These are phyloP conservation scores for Paradisaea rubra DNA, from an alignment of 2,113 vertebrate genomes.

Conservation along the genomic window DNA sequence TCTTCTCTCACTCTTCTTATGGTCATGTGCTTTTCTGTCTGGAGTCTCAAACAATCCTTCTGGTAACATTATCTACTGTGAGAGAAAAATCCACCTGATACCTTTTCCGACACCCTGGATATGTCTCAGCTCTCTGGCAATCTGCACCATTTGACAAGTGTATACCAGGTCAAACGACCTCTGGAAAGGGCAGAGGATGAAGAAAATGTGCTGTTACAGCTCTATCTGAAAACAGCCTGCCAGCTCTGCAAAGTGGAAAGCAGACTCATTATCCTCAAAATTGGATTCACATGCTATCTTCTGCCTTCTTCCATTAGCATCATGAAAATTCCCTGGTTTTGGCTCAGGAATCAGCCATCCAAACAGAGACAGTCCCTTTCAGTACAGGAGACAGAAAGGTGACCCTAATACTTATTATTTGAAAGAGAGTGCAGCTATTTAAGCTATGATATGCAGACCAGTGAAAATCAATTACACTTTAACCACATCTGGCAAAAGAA, in stretches of 20 bases:
- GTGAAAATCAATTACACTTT: slow-evolving; percentile 16
- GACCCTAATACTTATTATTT: slow-evolving; percentile 20
- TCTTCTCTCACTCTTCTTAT: neutral
- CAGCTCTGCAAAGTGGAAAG: slow-evolving; percentile 8
- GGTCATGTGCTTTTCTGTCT: neutral
- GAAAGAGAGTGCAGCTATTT: slow-evolving; percentile 14
- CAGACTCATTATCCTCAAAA: slow-evolving; percentile 42
- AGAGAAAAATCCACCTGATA: neutral
- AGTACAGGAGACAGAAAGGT: slow-evolving; percentile 4
- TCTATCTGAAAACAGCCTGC: slow-evolving; percentile 27
- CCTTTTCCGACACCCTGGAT: neutral
- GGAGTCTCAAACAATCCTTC: neutral
- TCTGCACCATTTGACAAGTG: neutral
- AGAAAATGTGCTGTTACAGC: slow-evolving; percentile 30
- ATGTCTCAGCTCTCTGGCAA: neutral
- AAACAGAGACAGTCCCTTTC: neutral
- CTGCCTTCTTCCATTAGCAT: slow-evolving; percentile 35
- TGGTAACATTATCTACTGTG: neutral
- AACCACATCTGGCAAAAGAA: slow-evolving; percentile 26
- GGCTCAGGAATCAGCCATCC: slow-evolving; percentile 13
- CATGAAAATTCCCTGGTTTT: slow-evolving; percentile 33
- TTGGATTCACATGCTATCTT: slow-evolving; percentile 39
- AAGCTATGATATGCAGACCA: slow-evolving; percentile 25
- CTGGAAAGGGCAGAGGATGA: neutral
- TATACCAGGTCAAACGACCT: neutral